Percentiles rank a stretch among this genome's conserved stretches.
Evolutionary conservation across 2,113 vertebrate genomes (phyloP).

Genomic region (Epinephelus cyanopodus): DNA sequence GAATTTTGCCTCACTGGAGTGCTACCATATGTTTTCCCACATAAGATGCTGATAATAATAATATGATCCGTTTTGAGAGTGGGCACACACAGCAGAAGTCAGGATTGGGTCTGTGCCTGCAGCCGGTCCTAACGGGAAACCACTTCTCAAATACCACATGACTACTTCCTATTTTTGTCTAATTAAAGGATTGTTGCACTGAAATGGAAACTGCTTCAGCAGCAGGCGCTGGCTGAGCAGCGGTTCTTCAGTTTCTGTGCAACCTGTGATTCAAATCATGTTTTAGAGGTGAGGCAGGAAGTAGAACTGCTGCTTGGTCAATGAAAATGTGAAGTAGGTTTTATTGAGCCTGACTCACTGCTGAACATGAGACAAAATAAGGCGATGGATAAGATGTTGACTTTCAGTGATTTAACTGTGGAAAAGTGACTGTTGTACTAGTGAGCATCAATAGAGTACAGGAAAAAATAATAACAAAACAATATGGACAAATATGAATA

Average conservation of each 20-base stretch:
- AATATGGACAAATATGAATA: neutral
- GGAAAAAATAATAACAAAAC: neutral
- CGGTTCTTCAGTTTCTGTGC: neutral
- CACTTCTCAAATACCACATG: conserved; percentile 67
- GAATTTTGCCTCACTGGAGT: conserved; percentile 29
- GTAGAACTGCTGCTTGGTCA: neutral
- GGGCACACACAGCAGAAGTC: conserved; percentile 40
- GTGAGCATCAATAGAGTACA: neutral
- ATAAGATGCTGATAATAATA: conserved; percentile 67
- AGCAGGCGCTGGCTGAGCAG: conserved; percentile 25
- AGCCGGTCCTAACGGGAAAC: conserved; percentile 74
- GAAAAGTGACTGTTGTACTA: neutral
- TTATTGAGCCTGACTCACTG: neutral
- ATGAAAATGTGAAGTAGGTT: conserved; percentile 1
- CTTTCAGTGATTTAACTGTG: neutral
- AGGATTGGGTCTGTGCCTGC: conserved; percentile 51
- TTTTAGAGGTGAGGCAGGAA: conserved; percentile 8
- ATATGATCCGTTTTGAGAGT: conserved; percentile 58
- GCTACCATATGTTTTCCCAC: conserved; percentile 61
- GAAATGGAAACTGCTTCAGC: conserved; percentile 51
- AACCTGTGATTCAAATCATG: conserved; percentile 20
- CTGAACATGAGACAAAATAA: neutral
- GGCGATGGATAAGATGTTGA: neutral
- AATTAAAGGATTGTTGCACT: conserved; percentile 72
- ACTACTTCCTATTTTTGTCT: conserved; percentile 78